Base-by-base conservation (phyloP, 2,113 vertebrate genomes). In the Sisor rabdophorus region DNA sequence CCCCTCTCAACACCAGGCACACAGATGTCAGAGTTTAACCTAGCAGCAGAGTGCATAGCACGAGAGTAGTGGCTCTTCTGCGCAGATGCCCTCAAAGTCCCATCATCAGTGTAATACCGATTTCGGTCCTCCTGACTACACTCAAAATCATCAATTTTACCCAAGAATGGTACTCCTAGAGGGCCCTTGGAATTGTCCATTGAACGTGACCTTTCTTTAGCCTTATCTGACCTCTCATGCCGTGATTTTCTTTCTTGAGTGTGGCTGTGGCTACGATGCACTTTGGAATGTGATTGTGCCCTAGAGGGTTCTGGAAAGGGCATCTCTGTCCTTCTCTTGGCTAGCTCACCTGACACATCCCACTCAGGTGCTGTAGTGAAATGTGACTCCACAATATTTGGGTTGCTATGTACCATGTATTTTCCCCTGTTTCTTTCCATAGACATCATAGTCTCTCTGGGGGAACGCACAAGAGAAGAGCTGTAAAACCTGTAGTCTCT, bases 151-250 rank as follows among this genome's bases (percentile, higher is more conserved):
- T 98, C 95, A 0, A 94, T 91, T 0, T 93, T 93, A 71, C 94
- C 95, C 40, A 96, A 91, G 64, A 94, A 86, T 48, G 92, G 91
- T 0, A 91, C 89, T 64, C 94, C 95, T 53, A 97, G 89, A 7
- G 92, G 94, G 48, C 96, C 95, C 82, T 99, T 98, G 59, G 97
- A 96, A 82, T 99, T 99, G 85, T 99, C 97, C 97, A 98, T 97
- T 0, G 97, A 99, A 73, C 97, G 91, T 72, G 97, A 99, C 50
- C 97, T 91, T 83, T 97, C 97, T 92, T 99, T 99, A 89, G 96
- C 96, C 87, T 99, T 99, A 90, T 88, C 96, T 26, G 95, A 93
- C 63, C 95, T 91, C 86, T 99, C 96, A 1, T 94, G 95, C 40
- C 97, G 88, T 0, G 97, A 99, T 84, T 96, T 93, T 84, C 97